Evolutionary conservation across 2,888 invertebrate species (phyloP), one percentile per base, ranked within the genome.

Genomic region (Cheilosia pagana): DNA sequence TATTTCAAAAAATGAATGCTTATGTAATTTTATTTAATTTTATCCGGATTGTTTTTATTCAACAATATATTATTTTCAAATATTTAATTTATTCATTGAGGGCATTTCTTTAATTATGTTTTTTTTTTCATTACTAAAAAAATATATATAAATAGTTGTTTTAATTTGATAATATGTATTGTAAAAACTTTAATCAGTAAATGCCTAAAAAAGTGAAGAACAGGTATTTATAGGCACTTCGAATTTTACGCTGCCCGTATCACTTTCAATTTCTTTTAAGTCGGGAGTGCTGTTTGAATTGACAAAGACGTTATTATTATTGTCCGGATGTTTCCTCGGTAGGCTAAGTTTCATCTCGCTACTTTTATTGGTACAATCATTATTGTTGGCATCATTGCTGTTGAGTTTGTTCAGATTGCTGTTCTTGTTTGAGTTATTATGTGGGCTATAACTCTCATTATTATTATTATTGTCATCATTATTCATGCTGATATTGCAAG

Each of bases 351-450:
- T 76, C 14, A 14, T 67, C 3, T 85, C 60, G 4, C 21, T 67
- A 52, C 21, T 70, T 53, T 50, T 57, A 25, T 75, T 55, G n/a
- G 16, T 81, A 86, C 19, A 72, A 78, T 53, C 25, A 87, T 87
- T 63, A 87, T 86, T 74, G 68, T 70, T 63, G 35, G 68, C 52
- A 45, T 82, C 74, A 23, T 50, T 8, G 25, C 76, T 57, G 60
- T 25, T 77, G 55, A 31, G 85, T 86, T 53, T 75, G 86, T 77
- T 48, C 14, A 10, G 23, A 10, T 28, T 55, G 1, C 23, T 53
- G 39, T 87, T 88, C 87, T 86, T 88, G 85, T 88, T 89, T 81
- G 88, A 88, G 86, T 89, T 90, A 87, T 88, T 90, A 77, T 90
- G 88, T 48, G 88, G 88, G 12, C 88, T 88, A 35, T 88, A 88